Conservation (phyloP, 92 coral and sea anemone genomes). For the Diadumene lineata region DNA sequence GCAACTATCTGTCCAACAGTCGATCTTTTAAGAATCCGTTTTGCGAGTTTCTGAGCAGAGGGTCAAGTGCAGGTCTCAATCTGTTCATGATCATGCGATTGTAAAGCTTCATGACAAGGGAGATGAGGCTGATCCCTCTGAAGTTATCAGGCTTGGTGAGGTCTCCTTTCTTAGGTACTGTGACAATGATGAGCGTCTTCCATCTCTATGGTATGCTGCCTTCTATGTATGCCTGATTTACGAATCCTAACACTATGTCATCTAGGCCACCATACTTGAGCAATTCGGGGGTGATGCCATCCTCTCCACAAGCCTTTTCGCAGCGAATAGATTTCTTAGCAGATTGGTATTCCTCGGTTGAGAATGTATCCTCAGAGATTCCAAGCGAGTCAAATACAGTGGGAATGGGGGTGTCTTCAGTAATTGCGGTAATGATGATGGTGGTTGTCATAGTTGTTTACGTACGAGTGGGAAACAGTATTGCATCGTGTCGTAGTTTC, state of each 20-base stretch:
- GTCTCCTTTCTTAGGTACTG: slow-evolving; percentile 46
- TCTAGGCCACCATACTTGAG: slow-evolving; percentile 33
- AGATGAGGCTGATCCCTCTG: slow-evolving; percentile 28
- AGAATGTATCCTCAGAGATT: no score
- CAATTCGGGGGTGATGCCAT: slow-evolving; percentile 32
- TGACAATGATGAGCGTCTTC: slow-evolving; percentile 21
- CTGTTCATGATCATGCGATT: slow-evolving; percentile 44
- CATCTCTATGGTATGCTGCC: slow-evolving; percentile 41
- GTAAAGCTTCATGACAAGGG: slow-evolving; percentile 21
- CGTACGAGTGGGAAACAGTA: no score
- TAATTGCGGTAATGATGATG: no score
- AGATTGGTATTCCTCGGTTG: slow-evolving; percentile 13
- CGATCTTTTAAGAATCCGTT: slow-evolving; percentile 33
- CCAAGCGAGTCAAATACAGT: no score
- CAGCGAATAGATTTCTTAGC: slow-evolving; percentile 14
- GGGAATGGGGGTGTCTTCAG: slow-evolving; percentile 26
- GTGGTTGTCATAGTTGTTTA: no score
- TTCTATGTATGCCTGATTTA: slow-evolving; percentile 30
- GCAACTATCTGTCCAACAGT: no score
- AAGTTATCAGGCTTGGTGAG: slow-evolving; percentile 33
- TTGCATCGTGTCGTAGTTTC: no score
- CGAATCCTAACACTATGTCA: slow-evolving; percentile 28
- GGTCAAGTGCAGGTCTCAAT: slow-evolving; percentile 18
- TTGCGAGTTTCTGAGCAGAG: slow-evolving; percentile 19
- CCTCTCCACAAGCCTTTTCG: slow-evolving; percentile 36